phyloP scores from a whole-genome alignment of 2,888 invertebrate species.

The Lutraria lutraria region DNA sequence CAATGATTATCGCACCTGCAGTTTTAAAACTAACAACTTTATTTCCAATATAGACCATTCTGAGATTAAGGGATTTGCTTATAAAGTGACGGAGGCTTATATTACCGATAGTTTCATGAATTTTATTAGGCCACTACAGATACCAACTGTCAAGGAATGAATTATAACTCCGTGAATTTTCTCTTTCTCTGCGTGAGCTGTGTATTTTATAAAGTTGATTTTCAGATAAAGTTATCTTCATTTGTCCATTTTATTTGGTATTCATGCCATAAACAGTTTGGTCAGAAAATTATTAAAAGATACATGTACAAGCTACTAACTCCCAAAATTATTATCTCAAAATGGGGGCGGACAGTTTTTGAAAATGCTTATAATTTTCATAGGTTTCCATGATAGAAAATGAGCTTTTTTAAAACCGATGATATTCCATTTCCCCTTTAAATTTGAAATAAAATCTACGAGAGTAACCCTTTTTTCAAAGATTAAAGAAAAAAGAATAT shows the following conservation, averaged over 20 bases:
- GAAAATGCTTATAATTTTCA: too few relatives aligned
- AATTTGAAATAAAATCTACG: too few relatives aligned
- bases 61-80: constrained; percentile 54
- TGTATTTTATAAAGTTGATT: neutral
- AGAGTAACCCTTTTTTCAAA: too few relatives aligned
- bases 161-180: neutral
- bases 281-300: too few relatives aligned
- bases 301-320: too few relatives aligned
- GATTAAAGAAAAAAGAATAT: too few relatives aligned
- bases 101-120: constrained; percentile 32
- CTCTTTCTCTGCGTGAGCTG: neutral
- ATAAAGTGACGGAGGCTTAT: constrained; percentile 47
- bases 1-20: constrained; percentile 57
- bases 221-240: neutral
- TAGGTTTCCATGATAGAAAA: too few relatives aligned
- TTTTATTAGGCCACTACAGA: constrained; percentile 35
- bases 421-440: too few relatives aligned
- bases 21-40: constrained; percentile 70
- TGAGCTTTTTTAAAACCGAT: too few relatives aligned
- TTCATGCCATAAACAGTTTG: too few relatives aligned
- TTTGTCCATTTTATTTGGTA: neutral
- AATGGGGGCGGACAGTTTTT: too few relatives aligned
- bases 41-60: constrained; percentile 67
- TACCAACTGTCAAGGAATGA: constrained; percentile 25
- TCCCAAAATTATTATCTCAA: too few relatives aligned